Base-by-base conservation (phyloP, 2,797 vertebrate species). In the Menidia menidia region DNA sequence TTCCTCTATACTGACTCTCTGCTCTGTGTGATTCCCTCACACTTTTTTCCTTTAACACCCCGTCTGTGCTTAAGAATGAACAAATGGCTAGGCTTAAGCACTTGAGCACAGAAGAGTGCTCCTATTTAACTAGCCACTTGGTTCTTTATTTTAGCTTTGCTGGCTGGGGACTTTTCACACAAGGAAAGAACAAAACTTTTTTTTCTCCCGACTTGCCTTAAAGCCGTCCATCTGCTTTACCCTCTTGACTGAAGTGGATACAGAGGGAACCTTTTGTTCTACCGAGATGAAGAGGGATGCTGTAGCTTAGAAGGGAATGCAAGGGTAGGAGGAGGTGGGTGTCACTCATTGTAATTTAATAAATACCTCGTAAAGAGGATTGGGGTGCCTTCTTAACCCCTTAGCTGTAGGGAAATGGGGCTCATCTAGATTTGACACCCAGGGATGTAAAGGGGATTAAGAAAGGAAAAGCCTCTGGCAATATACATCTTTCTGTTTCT, bases 251-350 rank as follows among this genome's bases (percentile, higher is more conserved):
- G 83, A 87, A 89, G 85, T 85, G 84, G 81, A 87, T 59, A 83
- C 84, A 83, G 86, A 88, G 78, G 78, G 63, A 9, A 33, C 73
- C 75, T 89, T 89, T 90, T 92, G 90, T 92, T 90, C 85, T 71
- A 69, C 53, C 9, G 7, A 77, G 75, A 87, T 88, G 87, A 86
- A 88, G 81, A 87, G 82, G 41, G 85, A 86, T 84, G 83, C 71
- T 81, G 80, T 68, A 68, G 71, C 76, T 69, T 58, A 73, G 73
- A 75, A 76, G 76, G 70, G 64, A 71, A 75, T 57, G 60, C 44
- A 50, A 47, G 80, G 76, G 73, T 52, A 60, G 71, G 73, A 79
- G 84, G 76, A 71, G 77, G 75, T 63, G 83, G 79, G 61, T 78
- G 80, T 68, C 71, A 82, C 68, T 87, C 76, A 85, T 90, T 88